Percentiles rank a stretch among this genome's conserved stretches.
Conservation (phyloP, 1,140 invertebrate species). For the Meloidogyne chitwoodi region DNA sequence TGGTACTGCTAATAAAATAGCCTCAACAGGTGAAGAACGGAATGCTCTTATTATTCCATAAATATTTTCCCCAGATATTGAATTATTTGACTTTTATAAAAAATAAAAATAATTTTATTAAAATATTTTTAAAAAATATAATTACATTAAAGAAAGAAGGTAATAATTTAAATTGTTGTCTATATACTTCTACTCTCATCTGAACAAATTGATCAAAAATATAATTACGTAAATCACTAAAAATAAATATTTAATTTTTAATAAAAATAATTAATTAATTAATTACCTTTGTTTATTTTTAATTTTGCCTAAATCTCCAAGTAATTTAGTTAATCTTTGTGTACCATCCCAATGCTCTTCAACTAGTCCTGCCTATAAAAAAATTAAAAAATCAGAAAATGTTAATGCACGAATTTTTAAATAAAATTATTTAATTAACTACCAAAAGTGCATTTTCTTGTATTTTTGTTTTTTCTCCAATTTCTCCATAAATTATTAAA, state of each 20-base stretch:
- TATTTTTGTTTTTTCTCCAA: constrained; percentile 16
- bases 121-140: constrained; percentile 15
- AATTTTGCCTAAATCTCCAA: neutral
- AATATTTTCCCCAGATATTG: constrained; percentile 25
- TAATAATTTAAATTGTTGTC: constrained; percentile 16
- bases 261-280: neutral
- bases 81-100: constrained; percentile 20
- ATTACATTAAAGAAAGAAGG: constrained; percentile 16
- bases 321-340: neutral
- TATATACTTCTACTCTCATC: constrained; percentile 26
- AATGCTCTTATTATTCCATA: constrained; percentile 37
- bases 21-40: constrained; percentile 30
- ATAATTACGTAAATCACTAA: constrained; percentile 22
- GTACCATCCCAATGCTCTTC: constrained; percentile 8
- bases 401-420: too few relatives aligned
- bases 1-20: constrained; percentile 36
- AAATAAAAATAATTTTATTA: neutral
- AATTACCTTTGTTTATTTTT: neutral
- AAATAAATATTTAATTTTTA: neutral
- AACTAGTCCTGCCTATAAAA: constrained; percentile 8
- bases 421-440: neutral
- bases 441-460: constrained; percentile 18
- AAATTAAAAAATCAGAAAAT: too few relatives aligned
- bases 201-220: neutral
- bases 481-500: constrained; percentile 3